Evolutionary conservation across 2,888 invertebrate genomes (phyloP).

Genomic region (Drosophila subquinaria): DNA sequence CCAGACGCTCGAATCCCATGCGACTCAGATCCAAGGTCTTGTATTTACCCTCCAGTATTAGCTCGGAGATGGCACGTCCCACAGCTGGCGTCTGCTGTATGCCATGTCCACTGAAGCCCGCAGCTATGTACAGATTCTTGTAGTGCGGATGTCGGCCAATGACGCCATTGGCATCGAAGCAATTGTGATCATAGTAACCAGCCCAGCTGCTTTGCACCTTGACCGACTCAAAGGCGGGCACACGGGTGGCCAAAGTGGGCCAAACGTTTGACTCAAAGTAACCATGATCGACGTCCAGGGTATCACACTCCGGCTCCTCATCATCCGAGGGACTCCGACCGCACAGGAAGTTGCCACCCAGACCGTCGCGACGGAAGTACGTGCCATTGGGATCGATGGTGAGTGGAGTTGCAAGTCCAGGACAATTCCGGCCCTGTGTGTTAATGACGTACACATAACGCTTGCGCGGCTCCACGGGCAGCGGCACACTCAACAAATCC

Average conservation of each 20-base stretch:
- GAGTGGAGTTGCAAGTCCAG: slow-evolving; percentile 93
- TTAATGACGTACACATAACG: slow-evolving; percentile 92
- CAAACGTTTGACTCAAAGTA: slow-evolving; percentile 91
- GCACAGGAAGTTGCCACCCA: slow-evolving; percentile 93
- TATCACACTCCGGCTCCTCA: slow-evolving; percentile 88
- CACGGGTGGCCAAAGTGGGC: slow-evolving; percentile 92
- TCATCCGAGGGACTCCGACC: slow-evolving; percentile 90
- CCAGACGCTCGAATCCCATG: slow-evolving; percentile 92
- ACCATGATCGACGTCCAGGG: slow-evolving; percentile 91
- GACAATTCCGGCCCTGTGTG: slow-evolving; percentile 89
- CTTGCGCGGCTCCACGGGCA: slow-evolving; percentile 96
- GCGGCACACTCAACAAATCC: slow-evolving; percentile 89
- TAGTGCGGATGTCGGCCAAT: slow-evolving; percentile 95
- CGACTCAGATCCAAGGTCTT: slow-evolving; percentile 92
- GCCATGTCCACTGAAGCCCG: slow-evolving; percentile 97
- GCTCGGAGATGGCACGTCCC: slow-evolving; percentile 94
- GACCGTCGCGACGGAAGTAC: slow-evolving; percentile 93
- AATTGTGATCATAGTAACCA: slow-evolving; percentile 96
- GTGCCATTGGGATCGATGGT: slow-evolving; percentile 93
- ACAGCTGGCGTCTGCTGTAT: slow-evolving; percentile 97
- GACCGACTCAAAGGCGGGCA: slow-evolving; percentile 92
- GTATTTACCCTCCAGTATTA: slow-evolving; percentile 92
- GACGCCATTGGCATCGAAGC: slow-evolving; percentile 95
- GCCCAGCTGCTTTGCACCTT: slow-evolving; percentile 94
- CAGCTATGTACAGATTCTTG: slow-evolving; percentile 92